Evolutionary conservation across 2,113 vertebrate genomes (phyloP).

Genomic region (Gymnarchus niloticus): DNA sequence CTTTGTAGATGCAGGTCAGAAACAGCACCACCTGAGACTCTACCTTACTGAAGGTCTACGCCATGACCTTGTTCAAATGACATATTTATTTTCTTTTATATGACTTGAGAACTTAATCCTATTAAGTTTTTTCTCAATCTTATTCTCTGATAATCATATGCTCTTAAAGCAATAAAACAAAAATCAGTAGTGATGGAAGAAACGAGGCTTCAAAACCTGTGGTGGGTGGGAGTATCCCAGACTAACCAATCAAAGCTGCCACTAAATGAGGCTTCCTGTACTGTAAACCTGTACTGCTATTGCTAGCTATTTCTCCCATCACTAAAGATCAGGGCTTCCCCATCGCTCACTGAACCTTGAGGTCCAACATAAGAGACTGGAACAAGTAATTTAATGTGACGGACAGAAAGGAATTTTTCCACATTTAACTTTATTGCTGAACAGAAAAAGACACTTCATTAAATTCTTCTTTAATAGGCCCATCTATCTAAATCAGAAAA

Average conservation of each 20-base stretch:
- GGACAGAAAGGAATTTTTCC: constrained; percentile 73
- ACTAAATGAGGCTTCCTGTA: no score
- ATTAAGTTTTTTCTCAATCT: no score
- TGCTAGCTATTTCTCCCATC: constrained; percentile 34
- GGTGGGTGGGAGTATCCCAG: no score
- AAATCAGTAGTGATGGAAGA: no score
- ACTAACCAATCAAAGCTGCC: no score
- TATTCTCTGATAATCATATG: no score
- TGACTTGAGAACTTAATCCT: no score
- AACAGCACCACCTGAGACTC: neutral
- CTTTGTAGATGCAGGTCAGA: neutral
- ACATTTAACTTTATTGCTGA: constrained; percentile 75
- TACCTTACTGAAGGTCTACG: neutral
- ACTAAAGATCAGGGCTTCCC: constrained; percentile 39
- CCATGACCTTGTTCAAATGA: neutral
- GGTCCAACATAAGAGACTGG: constrained; percentile 55
- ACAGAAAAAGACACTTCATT: constrained; percentile 70
- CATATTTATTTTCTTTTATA: no score
- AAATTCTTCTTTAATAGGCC: constrained; percentile 59
- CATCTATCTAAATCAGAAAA: constrained; percentile 76
- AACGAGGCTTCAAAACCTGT: no score
- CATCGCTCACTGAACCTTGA: constrained; percentile 67
- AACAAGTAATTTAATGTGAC: constrained; percentile 78
- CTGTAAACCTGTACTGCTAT: no score
- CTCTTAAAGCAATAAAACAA: no score